Evolutionary conservation across 1,140 invertebrate genomes (phyloP), one percentile per base, ranked within the genome.

Genomic region (Drosophila asahinai): DNA sequence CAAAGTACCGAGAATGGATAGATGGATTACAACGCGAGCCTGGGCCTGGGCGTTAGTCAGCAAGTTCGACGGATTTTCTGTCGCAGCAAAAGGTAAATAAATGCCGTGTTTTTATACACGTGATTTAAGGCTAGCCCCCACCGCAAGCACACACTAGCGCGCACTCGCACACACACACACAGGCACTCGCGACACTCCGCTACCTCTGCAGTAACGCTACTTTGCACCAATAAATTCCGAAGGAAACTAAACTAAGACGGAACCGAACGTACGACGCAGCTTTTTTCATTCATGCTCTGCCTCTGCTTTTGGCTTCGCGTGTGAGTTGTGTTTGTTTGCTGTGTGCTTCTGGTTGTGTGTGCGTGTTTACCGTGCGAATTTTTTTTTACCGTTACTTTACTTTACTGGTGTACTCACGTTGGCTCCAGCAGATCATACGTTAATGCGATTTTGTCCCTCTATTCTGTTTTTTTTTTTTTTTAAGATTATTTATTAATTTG

Each of bases 211-310:
- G 47, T 68, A 73, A 54, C 72, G 65, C 83, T 77, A 87, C 83
- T 87, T 83, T 66, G 80, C 83, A 83, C 76, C 55, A 83, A 83
- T 83, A 87, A 86, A 87, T 87, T 73, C 76, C 71, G 80, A 80
- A 77, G 68, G 51, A 77, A 83, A 86, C 83, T 86, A 82, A 86
- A 87, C 60, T 64, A 74, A 77, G 76, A 60, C 49, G 36, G 48
- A 55, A 49, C 22, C 42, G 65, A 52, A 47, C 12, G 25, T 51
- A 63, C 12, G 55, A 38, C 70, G 51, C 66, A 68, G 58, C 63
- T 62, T 63, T 62, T 86, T 86, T 86, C 83, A 86, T 86, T 86
- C 83, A 87, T 86, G 78, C 49, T 49, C 42, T 17, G 43, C 36
- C 25, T n/a, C 49, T 30, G 52, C 36, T n/a, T 2, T 55, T 38